phyloP scores from a whole-genome alignment of 1,140 invertebrate genomes.

The Saxidomus purpurata region DNA sequence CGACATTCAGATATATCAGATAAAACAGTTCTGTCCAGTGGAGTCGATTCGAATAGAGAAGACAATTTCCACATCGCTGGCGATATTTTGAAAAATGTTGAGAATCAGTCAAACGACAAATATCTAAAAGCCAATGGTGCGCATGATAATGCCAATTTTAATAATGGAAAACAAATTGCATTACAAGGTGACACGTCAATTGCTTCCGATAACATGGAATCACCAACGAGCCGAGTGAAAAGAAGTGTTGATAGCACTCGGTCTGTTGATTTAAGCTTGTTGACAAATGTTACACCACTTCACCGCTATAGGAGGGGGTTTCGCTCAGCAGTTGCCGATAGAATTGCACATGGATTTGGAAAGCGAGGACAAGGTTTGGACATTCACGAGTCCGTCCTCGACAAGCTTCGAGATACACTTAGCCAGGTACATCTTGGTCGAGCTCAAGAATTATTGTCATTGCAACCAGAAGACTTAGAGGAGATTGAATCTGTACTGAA shows the following conservation, averaged over 20 bases:
- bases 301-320: slow-evolving; percentile 23
- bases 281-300: not conserved
- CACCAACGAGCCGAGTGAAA: not conserved
- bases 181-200: not conserved
- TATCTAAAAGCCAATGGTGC: not conserved
- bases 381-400: too few relatives aligned
- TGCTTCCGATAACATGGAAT: not conserved
- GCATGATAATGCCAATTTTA: not conserved
- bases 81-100: not conserved
- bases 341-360: slow-evolving; percentile 61
- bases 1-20: slow-evolving; percentile 14
- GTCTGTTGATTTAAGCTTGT: not conserved
- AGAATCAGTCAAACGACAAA: not conserved
- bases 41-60: not conserved
- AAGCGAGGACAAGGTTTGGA: not conserved
- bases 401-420: not conserved
- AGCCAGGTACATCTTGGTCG: not conserved
- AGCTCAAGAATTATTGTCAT: not conserved
- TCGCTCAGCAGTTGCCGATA: slow-evolving; percentile 48
- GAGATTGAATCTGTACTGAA: not conserved
- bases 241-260: not conserved
- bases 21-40: not conserved
- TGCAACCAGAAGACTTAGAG: not conserved
- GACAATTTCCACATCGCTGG: not conserved
- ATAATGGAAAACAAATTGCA: not conserved